Conservation (phyloP, 2,113 vertebrate species). For the Australoheros scitulus region DNA sequence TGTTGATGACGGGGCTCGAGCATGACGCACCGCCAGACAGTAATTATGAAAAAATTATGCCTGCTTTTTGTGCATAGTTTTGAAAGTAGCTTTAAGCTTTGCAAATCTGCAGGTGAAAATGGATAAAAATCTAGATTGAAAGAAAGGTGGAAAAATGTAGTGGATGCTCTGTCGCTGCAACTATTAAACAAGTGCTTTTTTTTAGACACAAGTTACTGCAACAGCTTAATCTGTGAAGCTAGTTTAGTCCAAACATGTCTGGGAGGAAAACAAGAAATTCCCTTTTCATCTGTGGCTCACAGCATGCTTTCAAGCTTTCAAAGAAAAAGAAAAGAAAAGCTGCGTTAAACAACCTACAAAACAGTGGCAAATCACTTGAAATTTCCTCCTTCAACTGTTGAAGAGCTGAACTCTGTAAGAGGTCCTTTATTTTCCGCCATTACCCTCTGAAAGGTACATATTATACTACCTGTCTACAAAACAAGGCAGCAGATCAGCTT, state of each 20-base stretch:
- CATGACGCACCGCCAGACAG: neutral
- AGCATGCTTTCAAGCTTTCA: slow-evolving; percentile 34
- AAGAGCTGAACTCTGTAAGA: slow-evolving; percentile 35
- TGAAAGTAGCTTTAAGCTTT: neutral
- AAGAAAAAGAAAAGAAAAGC: slow-evolving; percentile 27
- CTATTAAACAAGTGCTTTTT: neutral
- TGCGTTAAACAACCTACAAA: slow-evolving; percentile 27
- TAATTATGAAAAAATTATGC: slow-evolving; percentile 1
- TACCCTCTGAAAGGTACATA: slow-evolving; percentile 53
- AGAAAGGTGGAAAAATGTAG: neutral
- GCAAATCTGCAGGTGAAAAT: neutral
- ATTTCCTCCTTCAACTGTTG: slow-evolving; percentile 31
- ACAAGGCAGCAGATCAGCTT: slow-evolving; percentile 43
- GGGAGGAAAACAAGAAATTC: slow-evolving; percentile 22
- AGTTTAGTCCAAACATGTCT: slow-evolving; percentile 34
- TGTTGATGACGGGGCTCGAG: slow-evolving; percentile 20
- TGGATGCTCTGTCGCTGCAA: neutral
- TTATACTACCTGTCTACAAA: slow-evolving; percentile 50
- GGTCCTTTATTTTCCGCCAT: slow-evolving; percentile 51
- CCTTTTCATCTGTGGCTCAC: slow-evolving; percentile 34
- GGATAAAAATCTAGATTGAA: neutral
- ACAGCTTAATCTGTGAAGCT: neutral
- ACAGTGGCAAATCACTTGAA: slow-evolving; percentile 36
- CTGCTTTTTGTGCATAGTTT: neutral
- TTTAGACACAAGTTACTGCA: neutral